A percentile compares a stretch with the other conserved stretches of the same genome.
Evolutionary conservation across 2,113 vertebrate genomes (phyloP).

Genomic region (Orycteropus afer): DNA sequence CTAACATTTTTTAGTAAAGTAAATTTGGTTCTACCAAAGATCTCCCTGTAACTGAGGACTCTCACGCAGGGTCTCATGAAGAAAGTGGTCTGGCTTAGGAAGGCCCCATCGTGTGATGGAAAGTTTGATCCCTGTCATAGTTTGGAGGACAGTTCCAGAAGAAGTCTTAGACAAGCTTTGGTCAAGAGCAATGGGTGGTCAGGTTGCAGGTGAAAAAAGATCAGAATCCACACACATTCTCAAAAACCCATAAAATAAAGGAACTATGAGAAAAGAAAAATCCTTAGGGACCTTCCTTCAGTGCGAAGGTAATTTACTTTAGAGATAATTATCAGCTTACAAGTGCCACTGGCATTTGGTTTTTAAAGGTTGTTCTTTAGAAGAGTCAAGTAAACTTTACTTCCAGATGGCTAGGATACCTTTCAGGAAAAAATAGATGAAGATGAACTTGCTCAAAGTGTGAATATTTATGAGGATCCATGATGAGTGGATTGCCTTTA

Average conservation of each 20-base stretch:
- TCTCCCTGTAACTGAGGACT: neutral
- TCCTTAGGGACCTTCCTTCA: neutral
- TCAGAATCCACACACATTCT: neutral
- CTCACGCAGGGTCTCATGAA: neutral
- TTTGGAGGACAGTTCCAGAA: neutral
- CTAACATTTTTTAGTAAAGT: neutral
- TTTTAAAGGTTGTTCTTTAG: constrained; percentile 38
- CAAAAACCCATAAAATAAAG: neutral
- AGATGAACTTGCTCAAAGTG: neutral
- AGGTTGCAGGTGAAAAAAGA: neutral
- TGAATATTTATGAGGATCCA: neutral
- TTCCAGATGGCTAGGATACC: neutral
- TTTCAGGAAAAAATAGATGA: constrained; percentile 25
- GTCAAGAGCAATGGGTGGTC: neutral
- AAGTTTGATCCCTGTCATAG: neutral
- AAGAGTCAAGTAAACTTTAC: neutral
- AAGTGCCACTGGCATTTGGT: neutral
- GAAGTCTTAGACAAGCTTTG: neutral
- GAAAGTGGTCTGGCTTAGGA: neutral
- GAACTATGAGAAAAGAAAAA: neutral
- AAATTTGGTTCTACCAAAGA: neutral
- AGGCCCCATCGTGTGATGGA: fast-evolving
- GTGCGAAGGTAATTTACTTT: constrained; percentile 15
- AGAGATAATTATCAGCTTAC: constrained; percentile 46
- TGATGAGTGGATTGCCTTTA: neutral